Percentiles rank a stretch among this genome's conserved stretches.
These are phyloP conservation scores for Solen grandis DNA, from an alignment of 1,140 invertebrate species.

Conservation along the genomic window DNA sequence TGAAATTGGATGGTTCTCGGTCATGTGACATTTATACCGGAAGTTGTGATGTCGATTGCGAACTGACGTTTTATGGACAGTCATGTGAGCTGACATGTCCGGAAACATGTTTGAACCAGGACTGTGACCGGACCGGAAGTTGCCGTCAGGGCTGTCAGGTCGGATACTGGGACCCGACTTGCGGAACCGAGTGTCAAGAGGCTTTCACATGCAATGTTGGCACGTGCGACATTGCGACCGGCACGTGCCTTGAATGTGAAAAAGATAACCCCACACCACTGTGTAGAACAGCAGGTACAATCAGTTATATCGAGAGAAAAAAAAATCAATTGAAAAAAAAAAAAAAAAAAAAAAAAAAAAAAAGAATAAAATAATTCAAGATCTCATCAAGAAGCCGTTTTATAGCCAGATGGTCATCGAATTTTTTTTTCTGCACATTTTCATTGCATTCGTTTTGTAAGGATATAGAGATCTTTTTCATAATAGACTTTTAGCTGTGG, in stretches of 20 bases:
- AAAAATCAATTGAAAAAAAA: too few relatives aligned
- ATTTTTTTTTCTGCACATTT: too few relatives aligned
- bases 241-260: slow-evolving; percentile 19
- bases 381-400: too few relatives aligned
- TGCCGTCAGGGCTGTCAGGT: slow-evolving; percentile 20
- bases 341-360: too few relatives aligned
- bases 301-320: background rate
- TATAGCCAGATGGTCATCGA: too few relatives aligned
- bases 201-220: slow-evolving; percentile 11
- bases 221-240: slow-evolving; percentile 7
- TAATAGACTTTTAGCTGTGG: too few relatives aligned
- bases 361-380: too few relatives aligned
- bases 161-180: slow-evolving; percentile 36
- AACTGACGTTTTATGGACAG: slow-evolving; percentile 23
- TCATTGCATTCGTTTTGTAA: too few relatives aligned
- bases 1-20: background rate
- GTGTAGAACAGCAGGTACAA: slow-evolving; percentile 36
- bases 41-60: slow-evolving; percentile 4
- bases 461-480: too few relatives aligned
- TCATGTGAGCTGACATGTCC: background rate
- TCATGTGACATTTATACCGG: slow-evolving; percentile 28
- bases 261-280: slow-evolving; percentile 10
- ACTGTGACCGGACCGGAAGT: slow-evolving; percentile 21
- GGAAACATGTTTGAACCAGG: slow-evolving; percentile 9
- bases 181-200: background rate